Base-by-base conservation (phyloP, 2,113 vertebrate genomes). In the Nothoprocta perdicaria region DNA sequence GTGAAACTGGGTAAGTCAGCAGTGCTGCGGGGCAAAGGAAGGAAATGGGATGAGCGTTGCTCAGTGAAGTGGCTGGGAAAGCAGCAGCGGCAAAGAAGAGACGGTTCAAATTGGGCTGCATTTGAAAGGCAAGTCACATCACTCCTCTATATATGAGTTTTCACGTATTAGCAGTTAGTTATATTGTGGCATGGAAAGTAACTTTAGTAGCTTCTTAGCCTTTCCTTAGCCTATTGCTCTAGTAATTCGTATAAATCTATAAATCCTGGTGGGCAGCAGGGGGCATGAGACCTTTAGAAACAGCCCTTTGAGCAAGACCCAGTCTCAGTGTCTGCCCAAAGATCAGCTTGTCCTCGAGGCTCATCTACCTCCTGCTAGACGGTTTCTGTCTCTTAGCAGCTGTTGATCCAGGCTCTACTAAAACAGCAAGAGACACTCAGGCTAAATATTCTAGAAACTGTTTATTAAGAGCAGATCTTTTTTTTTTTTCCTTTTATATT, bases 391-490 rank as follows among this genome's bases (percentile, higher is more conserved):
- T 58, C 66, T 9, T 0, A 35, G 15, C 82, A 60, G 38, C 75
- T 8, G 1, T 27, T 43, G 9, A 33, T 21, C 35, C 73, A 29
- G 2, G 4, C 5, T 3, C 35, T 46, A 21, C n/a, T 46, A 13
- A 46, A 19, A 73, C 52, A 48, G 43, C 72, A 76, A 19, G 18
- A 82, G 62, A 86, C 45, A 73, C 41, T 33, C 58, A 69, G 10
- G 7, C 73, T 75, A 21, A 88, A 81, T 58, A n/a, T 96, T 97
- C 91, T 96, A 89, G 94, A 97, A 97, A 97, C 80, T 90, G 97
- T 97, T 97, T 96, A 97, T 97, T 96, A 97, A 92, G 92, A 95
- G 96, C 93, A 92, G 93, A 94, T 19, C 79, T 67, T 62, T 96
- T 82, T 67, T 62, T 96, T 90, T 94, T 92, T 27, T 66, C 79